phyloP scores from a whole-genome alignment of 2,797 vertebrate genomes.

The Pangasius macronema region DNA sequence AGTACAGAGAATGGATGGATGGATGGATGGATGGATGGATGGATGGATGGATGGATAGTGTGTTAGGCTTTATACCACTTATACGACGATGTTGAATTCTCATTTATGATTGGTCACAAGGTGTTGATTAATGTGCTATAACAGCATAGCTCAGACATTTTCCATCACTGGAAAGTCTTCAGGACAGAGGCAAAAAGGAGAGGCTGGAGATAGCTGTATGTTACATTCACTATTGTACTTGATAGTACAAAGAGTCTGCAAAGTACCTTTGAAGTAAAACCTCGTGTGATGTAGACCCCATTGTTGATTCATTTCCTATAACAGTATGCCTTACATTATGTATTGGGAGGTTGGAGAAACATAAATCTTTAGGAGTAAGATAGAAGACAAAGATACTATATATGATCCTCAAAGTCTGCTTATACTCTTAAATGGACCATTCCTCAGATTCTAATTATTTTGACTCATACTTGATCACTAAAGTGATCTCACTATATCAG shows the following conservation, averaged over 20 bases:
- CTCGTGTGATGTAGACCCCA: too few relatives aligned
- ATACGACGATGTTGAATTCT: not conserved
- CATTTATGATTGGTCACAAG: too few relatives aligned
- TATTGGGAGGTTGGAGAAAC: not conserved
- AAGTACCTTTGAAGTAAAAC: too few relatives aligned
- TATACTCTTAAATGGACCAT: not conserved
- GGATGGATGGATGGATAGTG: too few relatives aligned
- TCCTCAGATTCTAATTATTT: not conserved
- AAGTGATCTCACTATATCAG: constrained; percentile 28
- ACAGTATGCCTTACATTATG: not conserved
- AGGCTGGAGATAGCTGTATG: not conserved
- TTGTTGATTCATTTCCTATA: not conserved
- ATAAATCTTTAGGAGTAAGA: not conserved
- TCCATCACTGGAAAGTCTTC: not conserved
- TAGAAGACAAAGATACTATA: not conserved
- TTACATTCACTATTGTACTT: too few relatives aligned
- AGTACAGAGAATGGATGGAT: too few relatives aligned
- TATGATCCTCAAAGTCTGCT: not conserved
- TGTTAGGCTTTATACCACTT: not conserved
- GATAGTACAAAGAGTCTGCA: too few relatives aligned
- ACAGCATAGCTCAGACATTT: not conserved
- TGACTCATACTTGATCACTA: not conserved
- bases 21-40: too few relatives aligned
- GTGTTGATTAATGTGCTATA: not conserved
- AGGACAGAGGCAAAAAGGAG: not conserved